These are phyloP conservation scores for Sarcophaga bullata DNA, from an alignment of 1,140 invertebrate species.

Conservation along the genomic window DNA sequence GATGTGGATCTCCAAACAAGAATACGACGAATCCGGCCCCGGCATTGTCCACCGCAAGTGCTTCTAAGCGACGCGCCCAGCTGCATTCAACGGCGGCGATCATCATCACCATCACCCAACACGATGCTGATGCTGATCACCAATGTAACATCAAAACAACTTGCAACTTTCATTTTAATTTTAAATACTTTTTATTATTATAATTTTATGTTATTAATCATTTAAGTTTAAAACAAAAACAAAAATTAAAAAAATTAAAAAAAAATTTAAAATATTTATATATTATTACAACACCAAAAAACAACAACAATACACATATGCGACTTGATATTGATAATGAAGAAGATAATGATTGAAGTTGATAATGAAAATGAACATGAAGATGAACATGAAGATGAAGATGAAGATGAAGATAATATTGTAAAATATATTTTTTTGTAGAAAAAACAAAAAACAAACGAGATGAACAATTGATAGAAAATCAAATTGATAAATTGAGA, in stretches of 20 bases:
- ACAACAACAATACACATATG: no score
- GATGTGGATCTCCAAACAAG: slow-evolving; percentile 97
- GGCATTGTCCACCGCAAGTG: slow-evolving; percentile 96
- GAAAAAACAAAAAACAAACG: background rate
- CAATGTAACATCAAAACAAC: slow-evolving; percentile 23
- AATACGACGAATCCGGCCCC: slow-evolving; percentile 94
- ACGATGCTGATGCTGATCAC: background rate
- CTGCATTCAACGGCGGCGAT: slow-evolving; percentile 25
- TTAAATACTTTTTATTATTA: slow-evolving; percentile 41
- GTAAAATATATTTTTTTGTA: slow-evolving; percentile 28
- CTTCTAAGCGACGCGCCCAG: slow-evolving; percentile 76
- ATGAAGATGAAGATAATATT: slow-evolving; percentile 11
- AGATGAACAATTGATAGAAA: slow-evolving; percentile 24
- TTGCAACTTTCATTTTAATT: slow-evolving; percentile 40
- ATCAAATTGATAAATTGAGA: slow-evolving; percentile 37
- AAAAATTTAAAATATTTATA: slow-evolving; percentile 21
- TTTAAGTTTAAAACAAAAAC: slow-evolving; percentile 32
- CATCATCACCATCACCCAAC: background rate
- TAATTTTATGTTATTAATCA: slow-evolving; percentile 39
- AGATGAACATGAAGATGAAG: background rate
- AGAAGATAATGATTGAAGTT: background rate
- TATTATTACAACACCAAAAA: background rate
- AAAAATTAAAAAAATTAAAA: slow-evolving; percentile 14
- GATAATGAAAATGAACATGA: background rate
- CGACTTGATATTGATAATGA: slow-evolving; percentile 29